phyloP scores from a whole-genome alignment of 1,140 invertebrate genomes.

The Diuraphis noxia region DNA sequence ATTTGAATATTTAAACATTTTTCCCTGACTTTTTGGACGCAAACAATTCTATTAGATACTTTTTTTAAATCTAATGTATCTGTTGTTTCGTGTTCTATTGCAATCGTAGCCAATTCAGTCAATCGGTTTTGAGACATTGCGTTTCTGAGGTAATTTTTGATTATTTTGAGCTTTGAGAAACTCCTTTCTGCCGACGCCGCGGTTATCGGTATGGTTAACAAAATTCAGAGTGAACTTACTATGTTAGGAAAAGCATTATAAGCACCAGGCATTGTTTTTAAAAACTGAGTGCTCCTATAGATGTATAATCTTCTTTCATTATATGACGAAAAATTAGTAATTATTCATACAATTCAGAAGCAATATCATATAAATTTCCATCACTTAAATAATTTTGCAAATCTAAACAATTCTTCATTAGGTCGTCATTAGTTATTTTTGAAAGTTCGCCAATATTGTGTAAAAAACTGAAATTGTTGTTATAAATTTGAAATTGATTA shows the following conservation, averaged over 20 bases:
- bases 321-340: conserved; percentile 12
- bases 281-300: not conserved
- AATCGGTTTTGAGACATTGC: conserved; percentile 10
- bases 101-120: conserved; percentile 17
- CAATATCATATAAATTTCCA: conserved; percentile 2
- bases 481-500: conserved; percentile 18
- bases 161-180: not conserved
- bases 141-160: not conserved
- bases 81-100: not conserved
- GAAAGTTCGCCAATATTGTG: not conserved
- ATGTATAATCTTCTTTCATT: conserved; percentile 8
- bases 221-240: not conserved
- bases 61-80: not conserved
- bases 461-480: not conserved
- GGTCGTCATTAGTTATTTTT: not conserved
- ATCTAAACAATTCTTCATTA: conserved; percentile 2
- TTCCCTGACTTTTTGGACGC: conserved; percentile 7
- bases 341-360: conserved; percentile 10
- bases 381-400: not conserved
- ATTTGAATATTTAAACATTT: conserved; percentile 7
- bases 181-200: not conserved
- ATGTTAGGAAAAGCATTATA: not conserved
- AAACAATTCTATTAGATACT: not conserved
- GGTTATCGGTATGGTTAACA: not conserved
- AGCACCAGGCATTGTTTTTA: not conserved